Evolutionary conservation across 2,888 invertebrate species (phyloP).

Genomic region (Odontocerum albicorne): DNA sequence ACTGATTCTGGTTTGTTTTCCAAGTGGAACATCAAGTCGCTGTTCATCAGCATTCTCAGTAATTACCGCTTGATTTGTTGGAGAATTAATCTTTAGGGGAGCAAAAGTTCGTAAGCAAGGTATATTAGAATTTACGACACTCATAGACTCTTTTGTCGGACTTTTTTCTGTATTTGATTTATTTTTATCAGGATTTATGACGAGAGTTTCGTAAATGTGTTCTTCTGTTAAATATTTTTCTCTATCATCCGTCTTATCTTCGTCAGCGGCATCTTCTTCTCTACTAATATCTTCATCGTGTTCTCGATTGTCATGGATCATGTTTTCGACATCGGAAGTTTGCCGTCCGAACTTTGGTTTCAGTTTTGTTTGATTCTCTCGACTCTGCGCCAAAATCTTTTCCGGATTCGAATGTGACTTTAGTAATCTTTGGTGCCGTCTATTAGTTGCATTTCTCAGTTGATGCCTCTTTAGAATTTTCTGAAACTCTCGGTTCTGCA

Average conservation of each 20-base stretch:
- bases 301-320: constrained; percentile 3
- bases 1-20: constrained; percentile 44
- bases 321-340: constrained; percentile 44
- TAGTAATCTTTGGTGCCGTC: constrained; percentile 57
- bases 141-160: not conserved
- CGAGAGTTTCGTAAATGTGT: constrained; percentile 62
- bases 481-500: constrained; percentile 83
- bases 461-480: constrained; percentile 76
- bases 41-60: not conserved
- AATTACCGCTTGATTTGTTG: not conserved
- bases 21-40: constrained; percentile 22
- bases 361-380: constrained; percentile 43
- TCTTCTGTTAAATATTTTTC: constrained; percentile 47
- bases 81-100: constrained; percentile 5
- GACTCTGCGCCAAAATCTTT: constrained; percentile 52
- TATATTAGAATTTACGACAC: constrained; percentile 4
- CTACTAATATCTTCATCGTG: constrained; percentile 40
- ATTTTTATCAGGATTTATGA: constrained; percentile 17
- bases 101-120: constrained; percentile 24
- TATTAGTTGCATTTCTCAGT: constrained; percentile 56
- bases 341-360: constrained; percentile 50
- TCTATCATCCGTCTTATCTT: constrained; percentile 36
- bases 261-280: constrained; percentile 37
- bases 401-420: constrained; percentile 58
- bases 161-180: not conserved